Conservation (phyloP, 2,888 invertebrate genomes). For the Zhuqinia jingwanae region DNA sequence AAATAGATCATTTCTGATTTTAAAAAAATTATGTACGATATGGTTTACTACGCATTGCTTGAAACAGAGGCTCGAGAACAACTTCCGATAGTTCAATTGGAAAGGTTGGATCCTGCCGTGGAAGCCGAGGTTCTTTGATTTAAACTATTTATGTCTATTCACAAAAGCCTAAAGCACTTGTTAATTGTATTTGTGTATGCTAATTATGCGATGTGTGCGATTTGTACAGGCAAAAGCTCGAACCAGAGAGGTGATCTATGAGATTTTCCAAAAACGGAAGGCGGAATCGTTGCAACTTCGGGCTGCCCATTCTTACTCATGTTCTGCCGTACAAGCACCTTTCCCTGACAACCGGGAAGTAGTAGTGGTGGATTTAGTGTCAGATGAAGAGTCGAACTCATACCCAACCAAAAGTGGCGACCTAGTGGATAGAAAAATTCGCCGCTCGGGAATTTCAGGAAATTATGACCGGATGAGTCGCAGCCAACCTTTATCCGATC, state of each 20-base stretch:
- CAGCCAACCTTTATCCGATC: neutral
- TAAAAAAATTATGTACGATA: neutral
- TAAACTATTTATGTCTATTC: neutral
- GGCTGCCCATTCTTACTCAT: too few species aligned
- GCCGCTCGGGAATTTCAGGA: too few species aligned
- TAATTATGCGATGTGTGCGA: neutral
- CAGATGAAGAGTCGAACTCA: conserved; percentile 27
- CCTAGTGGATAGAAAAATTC: neutral
- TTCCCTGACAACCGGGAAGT: neutral
- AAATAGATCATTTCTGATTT: too few species aligned
- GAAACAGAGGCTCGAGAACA: neutral
- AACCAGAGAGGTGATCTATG: conserved; percentile 41
- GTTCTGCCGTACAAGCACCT: neutral
- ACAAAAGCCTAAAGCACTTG: neutral
- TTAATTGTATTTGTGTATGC: neutral
- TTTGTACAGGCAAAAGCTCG: conserved; percentile 38
- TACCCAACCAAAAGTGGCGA: conserved; percentile 15
- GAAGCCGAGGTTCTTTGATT: conserved; percentile 49
- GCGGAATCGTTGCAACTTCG: neutral
- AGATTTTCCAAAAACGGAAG: conserved; percentile 38
- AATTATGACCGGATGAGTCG: too few species aligned
- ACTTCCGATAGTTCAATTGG: neutral
- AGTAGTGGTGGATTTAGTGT: conserved; percentile 46
- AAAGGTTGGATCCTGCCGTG: conserved; percentile 43
- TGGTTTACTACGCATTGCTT: neutral